Conservation (phyloP, 1,140 invertebrate genomes). For the Trypoxylus dichotomus region DNA sequence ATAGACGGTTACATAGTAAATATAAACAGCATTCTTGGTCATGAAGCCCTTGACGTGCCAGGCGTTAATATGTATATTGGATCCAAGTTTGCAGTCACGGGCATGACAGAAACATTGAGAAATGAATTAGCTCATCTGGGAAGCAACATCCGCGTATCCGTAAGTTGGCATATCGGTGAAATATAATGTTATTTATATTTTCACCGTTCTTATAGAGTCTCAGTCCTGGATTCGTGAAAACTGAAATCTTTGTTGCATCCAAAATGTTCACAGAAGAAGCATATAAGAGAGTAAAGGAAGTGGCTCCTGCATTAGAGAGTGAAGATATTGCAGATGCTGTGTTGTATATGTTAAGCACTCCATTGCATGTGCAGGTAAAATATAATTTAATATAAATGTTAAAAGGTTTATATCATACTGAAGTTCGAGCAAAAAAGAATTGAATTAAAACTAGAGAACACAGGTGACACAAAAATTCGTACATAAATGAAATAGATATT, state of each 20-base stretch:
- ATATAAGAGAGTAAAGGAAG: not conserved
- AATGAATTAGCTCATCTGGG: slow-evolving; percentile 64
- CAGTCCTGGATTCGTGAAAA: not conserved
- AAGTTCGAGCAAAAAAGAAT: too few species aligned
- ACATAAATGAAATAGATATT: too few species aligned
- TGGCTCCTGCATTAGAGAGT: not conserved
- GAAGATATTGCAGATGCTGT: slow-evolving; percentile 18
- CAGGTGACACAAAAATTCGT: too few species aligned
- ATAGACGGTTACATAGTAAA: slow-evolving; percentile 72
- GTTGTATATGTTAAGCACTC: not conserved
- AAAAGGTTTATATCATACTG: too few species aligned
- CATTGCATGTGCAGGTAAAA: not conserved
- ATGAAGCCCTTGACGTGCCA: slow-evolving; percentile 52
- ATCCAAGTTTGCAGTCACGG: slow-evolving; percentile 71
- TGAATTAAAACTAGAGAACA: too few species aligned
- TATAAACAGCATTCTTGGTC: slow-evolving; percentile 65
- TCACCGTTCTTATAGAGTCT: not conserved
- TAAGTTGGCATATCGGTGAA: slow-evolving; percentile 49
- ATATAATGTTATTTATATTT: not conserved
- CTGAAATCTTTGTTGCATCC: not conserved
- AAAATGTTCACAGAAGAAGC: not conserved
- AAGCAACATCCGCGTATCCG: slow-evolving; percentile 67
- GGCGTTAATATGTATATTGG: slow-evolving; percentile 60
- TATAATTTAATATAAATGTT: not conserved
- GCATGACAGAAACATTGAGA: slow-evolving; percentile 64